Percentiles rank a stretch among this genome's conserved stretches.
Evolutionary conservation across 2,888 invertebrate species (phyloP).

Genomic region (Fissipunctia ypsillon): DNA sequence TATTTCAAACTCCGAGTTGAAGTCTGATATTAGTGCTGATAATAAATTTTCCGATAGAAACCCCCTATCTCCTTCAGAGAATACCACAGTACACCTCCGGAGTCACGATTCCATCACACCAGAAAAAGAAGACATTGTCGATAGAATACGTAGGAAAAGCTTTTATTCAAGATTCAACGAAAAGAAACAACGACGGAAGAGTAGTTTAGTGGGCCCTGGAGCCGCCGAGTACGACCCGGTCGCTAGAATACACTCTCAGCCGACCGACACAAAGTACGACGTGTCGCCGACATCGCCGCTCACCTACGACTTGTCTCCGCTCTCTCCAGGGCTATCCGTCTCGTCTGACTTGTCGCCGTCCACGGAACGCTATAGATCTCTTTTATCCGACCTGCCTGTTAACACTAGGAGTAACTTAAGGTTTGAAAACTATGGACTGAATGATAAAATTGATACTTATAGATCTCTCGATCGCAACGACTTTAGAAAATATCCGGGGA

Average conservation of each 20-base stretch:
- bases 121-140: conserved; percentile 94
- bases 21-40: conserved; percentile 82
- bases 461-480: conserved; percentile 88
- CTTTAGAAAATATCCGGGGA: conserved; percentile 84
- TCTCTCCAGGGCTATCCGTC: conserved; percentile 84
- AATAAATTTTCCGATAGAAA: conserved; percentile 76
- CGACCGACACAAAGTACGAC: conserved; percentile 80
- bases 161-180: conserved; percentile 97
- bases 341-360: conserved; percentile 85
- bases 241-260: conserved; percentile 84
- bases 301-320: conserved; percentile 84
- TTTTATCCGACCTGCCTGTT: conserved; percentile 81
- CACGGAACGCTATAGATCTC: conserved; percentile 85
- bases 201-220: conserved; percentile 92
- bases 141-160: conserved; percentile 96
- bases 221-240: conserved; percentile 90
- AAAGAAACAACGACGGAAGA: conserved; percentile 93
- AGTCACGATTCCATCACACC: conserved; percentile 87
- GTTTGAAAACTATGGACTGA: conserved; percentile 83
- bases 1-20: conserved; percentile 88
- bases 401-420: conserved; percentile 80
- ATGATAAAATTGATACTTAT: conserved; percentile 87
- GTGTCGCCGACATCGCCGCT: conserved; percentile 83
- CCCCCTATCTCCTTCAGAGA: conserved; percentile 75
- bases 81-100: conserved; percentile 80